Percentiles rank a stretch among this genome's conserved stretches.
phyloP scores from a whole-genome alignment of 2,113 vertebrate species.

The Pituophis catenifer region DNA sequence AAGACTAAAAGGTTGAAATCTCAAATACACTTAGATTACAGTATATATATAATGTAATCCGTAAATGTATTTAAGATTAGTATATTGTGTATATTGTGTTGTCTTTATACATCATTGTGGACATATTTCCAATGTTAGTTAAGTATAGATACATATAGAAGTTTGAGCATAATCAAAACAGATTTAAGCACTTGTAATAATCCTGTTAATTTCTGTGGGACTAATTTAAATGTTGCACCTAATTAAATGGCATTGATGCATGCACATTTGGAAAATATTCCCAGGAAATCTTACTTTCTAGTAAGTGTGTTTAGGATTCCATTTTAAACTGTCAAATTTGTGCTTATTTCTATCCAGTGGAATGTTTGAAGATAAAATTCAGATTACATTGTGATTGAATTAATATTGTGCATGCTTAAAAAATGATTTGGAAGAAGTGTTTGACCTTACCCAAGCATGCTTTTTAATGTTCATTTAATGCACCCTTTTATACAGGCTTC shows the following conservation, averaged over 20 bases:
- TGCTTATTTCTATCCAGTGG: background rate
- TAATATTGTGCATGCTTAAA: background rate
- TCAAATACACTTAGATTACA: background rate
- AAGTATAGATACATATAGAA: background rate
- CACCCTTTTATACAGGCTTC: background rate
- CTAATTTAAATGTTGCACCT: background rate
- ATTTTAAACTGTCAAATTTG: background rate
- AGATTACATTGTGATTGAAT: background rate
- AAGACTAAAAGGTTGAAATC: background rate
- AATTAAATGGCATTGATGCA: background rate
- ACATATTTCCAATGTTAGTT: background rate
- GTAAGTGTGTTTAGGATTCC: background rate
- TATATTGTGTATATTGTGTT: background rate
- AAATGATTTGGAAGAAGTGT: background rate
- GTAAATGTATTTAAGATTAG: too few species aligned
- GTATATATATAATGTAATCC: too few species aligned
- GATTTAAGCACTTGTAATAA: background rate
- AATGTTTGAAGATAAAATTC: background rate
- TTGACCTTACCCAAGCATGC: background rate
- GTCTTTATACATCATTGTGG: background rate
- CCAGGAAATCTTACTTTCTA: background rate
- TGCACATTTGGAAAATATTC: background rate
- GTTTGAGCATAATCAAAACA: background rate
- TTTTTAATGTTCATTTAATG: background rate
- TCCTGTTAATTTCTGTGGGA: background rate